These are phyloP conservation scores for Agapornis roseicollis DNA, from an alignment of 2,113 vertebrate species.

Conservation along the genomic window DNA sequence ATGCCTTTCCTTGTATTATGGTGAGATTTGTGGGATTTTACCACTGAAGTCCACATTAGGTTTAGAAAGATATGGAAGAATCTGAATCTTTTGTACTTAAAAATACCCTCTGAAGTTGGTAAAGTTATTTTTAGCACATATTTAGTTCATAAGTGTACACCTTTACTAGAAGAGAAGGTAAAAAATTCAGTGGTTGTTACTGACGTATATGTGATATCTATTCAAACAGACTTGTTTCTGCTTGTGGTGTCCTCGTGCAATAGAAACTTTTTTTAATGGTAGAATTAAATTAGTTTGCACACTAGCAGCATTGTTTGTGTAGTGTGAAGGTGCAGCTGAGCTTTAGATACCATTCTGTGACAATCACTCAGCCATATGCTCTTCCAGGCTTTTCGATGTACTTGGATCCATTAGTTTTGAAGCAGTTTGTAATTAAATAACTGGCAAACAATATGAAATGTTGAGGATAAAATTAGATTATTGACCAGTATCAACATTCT, in stretches of 20 bases:
- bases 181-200: background rate
- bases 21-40: background rate
- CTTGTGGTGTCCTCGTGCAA: background rate
- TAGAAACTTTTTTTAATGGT: background rate
- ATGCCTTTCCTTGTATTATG: background rate
- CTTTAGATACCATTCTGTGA: background rate
- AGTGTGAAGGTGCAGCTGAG: background rate
- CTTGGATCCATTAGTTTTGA: background rate
- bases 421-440: background rate
- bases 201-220: background rate
- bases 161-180: background rate
- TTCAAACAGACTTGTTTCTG: background rate
- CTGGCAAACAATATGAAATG: background rate
- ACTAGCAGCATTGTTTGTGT: background rate
- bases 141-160: background rate
- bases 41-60: background rate
- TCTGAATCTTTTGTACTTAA: background rate
- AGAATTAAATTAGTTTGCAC: background rate
- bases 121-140: background rate
- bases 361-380: constrained; percentile 1
- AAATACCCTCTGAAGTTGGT: background rate
- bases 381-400: background rate
- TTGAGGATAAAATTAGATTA: background rate
- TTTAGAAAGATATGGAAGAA: background rate
- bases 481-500: background rate